phyloP scores from a whole-genome alignment of 2,888 invertebrate genomes.

The Endomychus coccineus region DNA sequence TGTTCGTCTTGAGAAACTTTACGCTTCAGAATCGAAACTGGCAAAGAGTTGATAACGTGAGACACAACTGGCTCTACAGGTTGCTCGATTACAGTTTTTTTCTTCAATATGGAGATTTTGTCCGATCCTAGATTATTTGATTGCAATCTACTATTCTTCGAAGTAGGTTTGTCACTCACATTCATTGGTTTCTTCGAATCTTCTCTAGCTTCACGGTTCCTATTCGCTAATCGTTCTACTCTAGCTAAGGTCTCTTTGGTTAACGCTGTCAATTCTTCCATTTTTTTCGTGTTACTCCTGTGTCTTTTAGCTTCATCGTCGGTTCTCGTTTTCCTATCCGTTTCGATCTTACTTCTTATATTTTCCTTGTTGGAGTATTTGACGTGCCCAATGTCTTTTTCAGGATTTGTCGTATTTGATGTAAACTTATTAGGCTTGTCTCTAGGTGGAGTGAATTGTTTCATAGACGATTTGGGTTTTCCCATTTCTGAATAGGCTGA shows the following conservation, averaged over 20 bases:
- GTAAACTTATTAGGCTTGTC: no score
- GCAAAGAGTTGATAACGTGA: conserved; percentile 29
- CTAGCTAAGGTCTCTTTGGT: conserved; percentile 61
- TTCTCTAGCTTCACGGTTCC: conserved; percentile 26
- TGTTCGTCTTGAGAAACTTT: conserved; percentile 48
- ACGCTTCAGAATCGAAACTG: conserved; percentile 53
- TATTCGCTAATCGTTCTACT: conserved; percentile 53
- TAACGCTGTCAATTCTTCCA: conserved; percentile 58
- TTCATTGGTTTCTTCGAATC: conserved; percentile 16
- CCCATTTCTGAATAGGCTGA: conserved; percentile 32
- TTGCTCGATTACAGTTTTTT: conserved; percentile 52
- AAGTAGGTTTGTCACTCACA: conserved; percentile 18
- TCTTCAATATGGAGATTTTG: conserved; percentile 57
- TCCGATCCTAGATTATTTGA: conserved; percentile 7
- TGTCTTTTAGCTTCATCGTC: conserved; percentile 12
- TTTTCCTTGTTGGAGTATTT: conserved; percentile 26
- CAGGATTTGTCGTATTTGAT: no score
- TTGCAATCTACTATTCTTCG: conserved; percentile 10
- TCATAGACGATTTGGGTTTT: conserved; percentile 21
- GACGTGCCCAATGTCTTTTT: conserved; percentile 10
- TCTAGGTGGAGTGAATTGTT: conserved; percentile 19
- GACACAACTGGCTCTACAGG: conserved; percentile 21
- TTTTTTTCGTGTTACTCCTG: conserved; percentile 46
- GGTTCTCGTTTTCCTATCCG: conserved; percentile 8
- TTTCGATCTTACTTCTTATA: conserved; percentile 14